Conservation (phyloP, 2,113 vertebrate genomes). For the Myxocyprinus asiaticus region DNA sequence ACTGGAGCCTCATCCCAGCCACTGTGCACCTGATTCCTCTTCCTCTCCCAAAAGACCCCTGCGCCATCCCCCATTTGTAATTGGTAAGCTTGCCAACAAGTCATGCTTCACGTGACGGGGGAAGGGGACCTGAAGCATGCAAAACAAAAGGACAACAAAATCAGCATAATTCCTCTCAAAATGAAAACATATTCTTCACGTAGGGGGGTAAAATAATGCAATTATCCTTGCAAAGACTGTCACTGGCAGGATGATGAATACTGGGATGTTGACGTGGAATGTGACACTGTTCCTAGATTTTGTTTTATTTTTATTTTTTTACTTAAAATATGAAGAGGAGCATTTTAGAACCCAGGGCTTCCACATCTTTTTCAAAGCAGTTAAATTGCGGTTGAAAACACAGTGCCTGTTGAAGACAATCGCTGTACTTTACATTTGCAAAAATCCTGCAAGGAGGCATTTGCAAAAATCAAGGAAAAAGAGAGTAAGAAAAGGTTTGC, state of each 20-base stretch:
- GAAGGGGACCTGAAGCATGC: slow-evolving; percentile 42
- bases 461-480: slow-evolving; percentile 3
- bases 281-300: neutral
- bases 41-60: slow-evolving; percentile 65
- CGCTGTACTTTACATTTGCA: neutral
- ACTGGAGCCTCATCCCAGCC: slow-evolving; percentile 62
- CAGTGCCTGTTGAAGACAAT: slow-evolving; percentile 14
- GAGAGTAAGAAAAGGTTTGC: neutral
- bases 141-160: slow-evolving; percentile 65
- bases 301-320: neutral
- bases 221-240: slow-evolving; percentile 37
- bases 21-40: slow-evolving; percentile 68
- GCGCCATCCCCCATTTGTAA: slow-evolving; percentile 72
- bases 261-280: slow-evolving; percentile 10
- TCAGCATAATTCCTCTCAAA: slow-evolving; percentile 63
- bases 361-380: neutral
- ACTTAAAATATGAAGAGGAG: slow-evolving; percentile 8
- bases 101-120: slow-evolving; percentile 59
- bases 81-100: slow-evolving; percentile 70
- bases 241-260: slow-evolving; percentile 15
- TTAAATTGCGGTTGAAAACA: slow-evolving; percentile 19
- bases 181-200: slow-evolving; percentile 48
- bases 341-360: slow-evolving; percentile 10
- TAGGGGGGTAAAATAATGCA: slow-evolving; percentile 37
- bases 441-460: slow-evolving; percentile 9